These are phyloP conservation scores for Ammodytes marinus DNA, from an alignment of 2,113 vertebrate species.

Conservation along the genomic window DNA sequence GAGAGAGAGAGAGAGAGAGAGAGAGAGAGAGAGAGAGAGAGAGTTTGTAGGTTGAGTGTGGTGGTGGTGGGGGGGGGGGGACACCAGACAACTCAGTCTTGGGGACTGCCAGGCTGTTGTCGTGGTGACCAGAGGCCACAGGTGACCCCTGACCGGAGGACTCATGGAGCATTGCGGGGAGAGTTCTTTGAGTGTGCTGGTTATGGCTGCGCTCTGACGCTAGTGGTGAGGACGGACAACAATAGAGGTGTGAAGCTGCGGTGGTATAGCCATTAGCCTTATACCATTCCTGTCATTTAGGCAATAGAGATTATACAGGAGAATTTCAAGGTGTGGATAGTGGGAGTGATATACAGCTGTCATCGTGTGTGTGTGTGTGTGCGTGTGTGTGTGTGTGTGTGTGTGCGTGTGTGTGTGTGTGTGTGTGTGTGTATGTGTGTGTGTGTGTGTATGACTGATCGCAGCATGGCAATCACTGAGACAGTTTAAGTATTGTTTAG, in stretches of 20 bases:
- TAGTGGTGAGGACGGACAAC: constrained; percentile 59
- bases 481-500: constrained; percentile 60
- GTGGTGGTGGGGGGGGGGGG: neutral
- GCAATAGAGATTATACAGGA: constrained; percentile 18
- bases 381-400: neutral
- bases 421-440: neutral
- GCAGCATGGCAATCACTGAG: constrained; percentile 30
- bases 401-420: neutral
- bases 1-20: too few species aligned
- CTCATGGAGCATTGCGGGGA: constrained; percentile 55
- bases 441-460: constrained; percentile 20
- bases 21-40: too few species aligned
- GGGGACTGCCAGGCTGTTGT: constrained; percentile 77
- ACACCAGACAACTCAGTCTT: constrained; percentile 41
- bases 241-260: constrained; percentile 47
- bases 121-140: constrained; percentile 84
- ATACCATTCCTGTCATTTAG: constrained; percentile 51
- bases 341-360: constrained; percentile 27
- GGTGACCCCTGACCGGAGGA: constrained; percentile 80
- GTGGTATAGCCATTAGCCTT: neutral
- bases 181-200: constrained; percentile 55
- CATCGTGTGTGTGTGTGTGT: neutral
- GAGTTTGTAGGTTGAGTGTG: too few species aligned
- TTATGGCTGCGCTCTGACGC: constrained; percentile 56
- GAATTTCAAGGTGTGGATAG: constrained; percentile 27